Evolutionary conservation across 2,113 vertebrate species (phyloP).

Genomic region (Cyanoramphus novaezelandiae): DNA sequence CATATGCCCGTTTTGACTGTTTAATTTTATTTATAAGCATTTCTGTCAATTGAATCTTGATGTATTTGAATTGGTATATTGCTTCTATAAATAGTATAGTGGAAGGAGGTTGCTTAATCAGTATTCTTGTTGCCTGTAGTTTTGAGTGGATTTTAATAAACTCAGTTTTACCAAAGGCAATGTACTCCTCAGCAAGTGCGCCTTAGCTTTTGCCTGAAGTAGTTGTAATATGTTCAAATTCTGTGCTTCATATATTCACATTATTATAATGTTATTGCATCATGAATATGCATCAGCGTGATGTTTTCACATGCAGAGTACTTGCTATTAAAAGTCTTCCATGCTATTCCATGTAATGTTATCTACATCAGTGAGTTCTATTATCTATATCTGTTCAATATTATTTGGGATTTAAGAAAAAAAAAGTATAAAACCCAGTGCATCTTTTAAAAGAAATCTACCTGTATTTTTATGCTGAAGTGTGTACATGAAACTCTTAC

Average conservation of each 20-base stretch:
- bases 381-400: not conserved
- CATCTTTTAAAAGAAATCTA: not conserved
- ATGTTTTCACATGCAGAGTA: not conserved
- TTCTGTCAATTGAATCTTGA: not conserved
- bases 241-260: not conserved
- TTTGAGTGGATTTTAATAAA: constrained; percentile 9
- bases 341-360: not conserved
- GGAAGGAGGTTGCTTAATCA: not conserved
- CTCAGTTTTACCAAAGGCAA: not conserved
- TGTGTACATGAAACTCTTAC: not conserved
- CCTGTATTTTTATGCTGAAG: not conserved
- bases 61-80: not conserved
- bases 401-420: not conserved
- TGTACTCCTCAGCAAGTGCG: not conserved
- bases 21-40: not conserved
- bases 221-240: not conserved
- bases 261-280: not conserved
- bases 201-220: not conserved
- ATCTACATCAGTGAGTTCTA: not conserved
- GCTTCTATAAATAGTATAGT: not conserved
- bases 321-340: not conserved
- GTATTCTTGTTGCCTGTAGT: not conserved
- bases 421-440: not conserved
- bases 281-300: not conserved
- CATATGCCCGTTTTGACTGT: not conserved